Conservation (phyloP, 37 sponge, comb jelly and placozoan genomes). For the Mnemiopsis leidyi region DNA sequence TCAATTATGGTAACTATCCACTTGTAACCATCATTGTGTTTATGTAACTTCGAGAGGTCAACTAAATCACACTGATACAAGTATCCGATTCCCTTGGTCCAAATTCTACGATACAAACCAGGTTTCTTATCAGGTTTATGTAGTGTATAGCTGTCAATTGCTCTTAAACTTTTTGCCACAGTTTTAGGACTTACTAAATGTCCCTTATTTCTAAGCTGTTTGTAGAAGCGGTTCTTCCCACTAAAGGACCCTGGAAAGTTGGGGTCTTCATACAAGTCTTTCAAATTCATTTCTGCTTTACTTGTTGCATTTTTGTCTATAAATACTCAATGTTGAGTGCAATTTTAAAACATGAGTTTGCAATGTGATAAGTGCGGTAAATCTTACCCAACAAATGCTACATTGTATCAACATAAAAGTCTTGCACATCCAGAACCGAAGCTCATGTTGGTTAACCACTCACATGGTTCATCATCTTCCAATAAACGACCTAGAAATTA, state of each 20-base stretch:
- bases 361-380: no score
- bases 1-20: slow-evolving; percentile 23
- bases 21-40: not conserved
- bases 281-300: not conserved
- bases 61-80: slow-evolving; percentile 2
- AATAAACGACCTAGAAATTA: no score
- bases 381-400: no score
- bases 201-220: not conserved
- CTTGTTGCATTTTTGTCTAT: no score
- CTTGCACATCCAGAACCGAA: no score
- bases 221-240: not conserved
- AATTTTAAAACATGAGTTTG: no score
- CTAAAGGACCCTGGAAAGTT: not conserved
- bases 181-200: not conserved
- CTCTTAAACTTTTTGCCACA: not conserved
- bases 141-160: slow-evolving; percentile 11
- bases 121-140: slow-evolving; percentile 32
- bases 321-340: no score
- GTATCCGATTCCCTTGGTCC: not conserved
- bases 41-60: not conserved
- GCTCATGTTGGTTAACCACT: no score
- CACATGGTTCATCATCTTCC: no score
- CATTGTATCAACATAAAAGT: no score
- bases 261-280: not conserved
- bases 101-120: not conserved